Evolutionary conservation across 2,888 invertebrate genomes (phyloP).

Genomic region (Phaonia tiefii): DNA sequence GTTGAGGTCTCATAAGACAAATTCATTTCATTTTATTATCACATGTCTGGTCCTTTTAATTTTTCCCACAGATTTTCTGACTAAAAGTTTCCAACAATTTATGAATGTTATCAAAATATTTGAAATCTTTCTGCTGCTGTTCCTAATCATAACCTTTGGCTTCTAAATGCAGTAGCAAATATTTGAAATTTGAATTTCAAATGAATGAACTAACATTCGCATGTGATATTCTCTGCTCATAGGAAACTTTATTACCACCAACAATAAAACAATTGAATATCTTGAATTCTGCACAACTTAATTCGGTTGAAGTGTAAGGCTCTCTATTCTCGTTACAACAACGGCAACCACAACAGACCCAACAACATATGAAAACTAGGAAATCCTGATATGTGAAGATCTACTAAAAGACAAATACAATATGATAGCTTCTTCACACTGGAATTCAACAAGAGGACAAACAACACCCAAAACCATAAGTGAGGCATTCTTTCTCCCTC

Average conservation of each 20-base stretch:
- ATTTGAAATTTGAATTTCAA: conserved; percentile 33
- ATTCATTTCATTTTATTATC: too few relatives aligned
- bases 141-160: background rate
- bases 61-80: too few relatives aligned
- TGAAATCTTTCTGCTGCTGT: background rate
- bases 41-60: too few relatives aligned
- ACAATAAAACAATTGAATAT: conserved; percentile 17
- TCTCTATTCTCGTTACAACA: background rate
- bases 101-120: too few relatives aligned
- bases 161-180: background rate
- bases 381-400: conserved; percentile 18
- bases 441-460: background rate
- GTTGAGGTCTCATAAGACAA: too few relatives aligned
- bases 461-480: background rate
- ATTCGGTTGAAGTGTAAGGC: conserved; percentile 2
- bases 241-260: background rate
- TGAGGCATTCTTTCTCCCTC: conserved; percentile 9
- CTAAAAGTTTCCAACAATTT: too few relatives aligned
- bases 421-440: conserved; percentile 24
- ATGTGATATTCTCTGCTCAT: background rate
- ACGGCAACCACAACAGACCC: conserved; percentile 1
- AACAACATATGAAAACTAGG: background rate
- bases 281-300: conserved; percentile 8
- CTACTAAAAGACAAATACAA: conserved; percentile 32
- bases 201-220: background rate